These are phyloP conservation scores for Carettochelys insculpta DNA, from an alignment of 2,113 vertebrate genomes.

Conservation along the genomic window DNA sequence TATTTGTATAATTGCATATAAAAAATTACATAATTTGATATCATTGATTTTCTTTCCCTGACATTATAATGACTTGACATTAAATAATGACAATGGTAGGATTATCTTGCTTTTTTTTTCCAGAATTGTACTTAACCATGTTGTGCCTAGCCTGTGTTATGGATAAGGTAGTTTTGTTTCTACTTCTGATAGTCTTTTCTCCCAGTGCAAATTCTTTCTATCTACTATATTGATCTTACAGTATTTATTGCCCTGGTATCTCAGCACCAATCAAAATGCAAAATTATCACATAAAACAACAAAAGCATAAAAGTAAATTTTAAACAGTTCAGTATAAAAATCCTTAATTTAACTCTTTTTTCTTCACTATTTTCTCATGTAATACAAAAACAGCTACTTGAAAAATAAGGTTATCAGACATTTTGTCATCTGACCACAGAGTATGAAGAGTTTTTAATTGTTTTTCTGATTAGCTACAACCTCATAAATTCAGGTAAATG, in stretches of 20 bases:
- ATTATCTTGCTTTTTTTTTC: slow-evolving; percentile 34
- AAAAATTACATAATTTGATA: slow-evolving; percentile 18
- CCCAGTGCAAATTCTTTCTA: not conserved
- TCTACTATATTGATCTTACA: slow-evolving; percentile 3
- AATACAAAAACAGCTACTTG: slow-evolving; percentile 31
- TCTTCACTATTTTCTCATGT: slow-evolving; percentile 25
- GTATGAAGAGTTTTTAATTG: slow-evolving; percentile 55
- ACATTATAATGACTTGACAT: slow-evolving; percentile 1
- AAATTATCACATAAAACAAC: slow-evolving; percentile 24
- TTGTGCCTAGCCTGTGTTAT: slow-evolving; percentile 4
- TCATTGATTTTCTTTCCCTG: slow-evolving; percentile 45
- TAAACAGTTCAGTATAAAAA: slow-evolving; percentile 12
- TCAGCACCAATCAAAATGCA: slow-evolving; percentile 48
- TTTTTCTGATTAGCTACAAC: slow-evolving; percentile 68
- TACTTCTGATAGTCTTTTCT: not conserved
- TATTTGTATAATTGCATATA: not conserved
- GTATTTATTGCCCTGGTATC: slow-evolving; percentile 41
- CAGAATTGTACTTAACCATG: not conserved
- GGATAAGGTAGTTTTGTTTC: slow-evolving; percentile 35
- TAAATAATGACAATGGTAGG: slow-evolving; percentile 27
- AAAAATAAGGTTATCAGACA: slow-evolving; percentile 34
- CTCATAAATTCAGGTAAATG: slow-evolving; percentile 59
- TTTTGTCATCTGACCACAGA: slow-evolving; percentile 56
- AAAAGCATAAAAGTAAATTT: slow-evolving; percentile 4
- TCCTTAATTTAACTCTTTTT: slow-evolving; percentile 31